Percentiles rank a stretch among this genome's conserved stretches.
phyloP scores from a whole-genome alignment of 2,113 vertebrate genomes.

The Verasper variegatus region DNA sequence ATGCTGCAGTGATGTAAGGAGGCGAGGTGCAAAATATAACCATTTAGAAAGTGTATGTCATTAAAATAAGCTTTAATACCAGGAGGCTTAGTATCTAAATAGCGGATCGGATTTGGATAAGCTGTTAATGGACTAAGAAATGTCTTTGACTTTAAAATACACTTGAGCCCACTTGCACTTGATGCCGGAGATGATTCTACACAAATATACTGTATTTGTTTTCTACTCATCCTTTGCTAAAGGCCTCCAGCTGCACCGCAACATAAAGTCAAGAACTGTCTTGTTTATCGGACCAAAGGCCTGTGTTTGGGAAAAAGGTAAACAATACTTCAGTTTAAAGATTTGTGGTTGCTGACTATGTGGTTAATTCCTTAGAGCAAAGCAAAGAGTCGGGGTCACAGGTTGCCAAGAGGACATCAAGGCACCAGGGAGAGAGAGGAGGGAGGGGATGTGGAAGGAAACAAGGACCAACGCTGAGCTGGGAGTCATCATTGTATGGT shows the following conservation, averaged over 20 bases:
- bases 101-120: constrained; percentile 40
- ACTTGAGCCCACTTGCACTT: constrained; percentile 8
- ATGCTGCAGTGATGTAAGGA: constrained; percentile 5
- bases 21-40: background rate
- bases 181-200: background rate
- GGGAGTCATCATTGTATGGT: background rate
- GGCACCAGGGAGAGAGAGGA: background rate
- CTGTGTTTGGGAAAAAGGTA: too few relatives aligned
- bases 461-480: background rate
- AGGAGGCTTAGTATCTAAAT: constrained; percentile 7
- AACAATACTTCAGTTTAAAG: too few relatives aligned
- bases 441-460: background rate
- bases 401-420: background rate
- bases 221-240: background rate
- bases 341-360: too few relatives aligned
- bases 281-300: background rate
- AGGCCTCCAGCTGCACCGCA: background rate
- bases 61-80: constrained; percentile 8
- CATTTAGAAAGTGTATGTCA: background rate
- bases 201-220: background rate
- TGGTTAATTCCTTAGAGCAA: too few relatives aligned
- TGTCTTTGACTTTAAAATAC: constrained; percentile 20
- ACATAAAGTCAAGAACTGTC: background rate
- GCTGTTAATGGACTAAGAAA: constrained; percentile 53
- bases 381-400: background rate